Conservation (phyloP, 1,140 invertebrate species). For the Ooceraea biroi region DNA sequence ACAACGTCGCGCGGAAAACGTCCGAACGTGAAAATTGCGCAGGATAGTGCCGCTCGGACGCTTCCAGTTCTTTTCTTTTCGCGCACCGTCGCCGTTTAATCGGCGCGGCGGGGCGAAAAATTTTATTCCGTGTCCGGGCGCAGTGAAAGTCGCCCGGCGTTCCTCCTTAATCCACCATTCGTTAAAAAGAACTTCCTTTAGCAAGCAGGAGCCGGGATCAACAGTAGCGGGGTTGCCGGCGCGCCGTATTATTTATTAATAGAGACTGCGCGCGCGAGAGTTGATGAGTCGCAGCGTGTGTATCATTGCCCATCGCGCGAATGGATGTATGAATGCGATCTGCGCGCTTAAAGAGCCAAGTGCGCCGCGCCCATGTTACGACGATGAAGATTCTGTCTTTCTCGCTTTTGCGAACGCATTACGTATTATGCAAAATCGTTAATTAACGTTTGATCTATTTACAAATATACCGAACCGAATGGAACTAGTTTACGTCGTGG, state of each 20-base stretch:
- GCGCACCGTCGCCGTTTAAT: not conserved
- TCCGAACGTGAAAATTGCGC: not conserved
- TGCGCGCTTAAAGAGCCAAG: constrained; percentile 41
- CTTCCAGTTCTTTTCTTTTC: not conserved
- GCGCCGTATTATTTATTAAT: constrained; percentile 55
- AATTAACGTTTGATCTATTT: constrained; percentile 46
- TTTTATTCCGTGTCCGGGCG: constrained; percentile 2
- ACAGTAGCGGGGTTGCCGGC: constrained; percentile 31
- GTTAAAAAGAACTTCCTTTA: constrained; percentile 45
- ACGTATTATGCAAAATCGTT: constrained; percentile 12
- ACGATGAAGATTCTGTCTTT: not conserved
- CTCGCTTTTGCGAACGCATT: not conserved
- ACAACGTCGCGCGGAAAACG: not conserved
- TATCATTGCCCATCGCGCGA: not conserved
- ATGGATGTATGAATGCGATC: constrained; percentile 24
- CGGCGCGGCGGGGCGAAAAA: constrained; percentile 1
- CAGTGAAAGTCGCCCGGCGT: constrained; percentile 31
- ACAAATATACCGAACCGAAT: constrained; percentile 48
- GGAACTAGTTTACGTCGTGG: constrained; percentile 61
- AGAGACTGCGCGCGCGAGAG: constrained; percentile 6
- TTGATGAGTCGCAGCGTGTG: constrained; percentile 5
- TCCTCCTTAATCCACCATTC: constrained; percentile 32
- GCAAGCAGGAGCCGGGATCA: constrained; percentile 30
- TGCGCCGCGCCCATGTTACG: constrained; percentile 42
- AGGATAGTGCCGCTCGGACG: no score